phyloP scores from a whole-genome alignment of 2,113 vertebrate genomes.

The Equus przewalskii region DNA sequence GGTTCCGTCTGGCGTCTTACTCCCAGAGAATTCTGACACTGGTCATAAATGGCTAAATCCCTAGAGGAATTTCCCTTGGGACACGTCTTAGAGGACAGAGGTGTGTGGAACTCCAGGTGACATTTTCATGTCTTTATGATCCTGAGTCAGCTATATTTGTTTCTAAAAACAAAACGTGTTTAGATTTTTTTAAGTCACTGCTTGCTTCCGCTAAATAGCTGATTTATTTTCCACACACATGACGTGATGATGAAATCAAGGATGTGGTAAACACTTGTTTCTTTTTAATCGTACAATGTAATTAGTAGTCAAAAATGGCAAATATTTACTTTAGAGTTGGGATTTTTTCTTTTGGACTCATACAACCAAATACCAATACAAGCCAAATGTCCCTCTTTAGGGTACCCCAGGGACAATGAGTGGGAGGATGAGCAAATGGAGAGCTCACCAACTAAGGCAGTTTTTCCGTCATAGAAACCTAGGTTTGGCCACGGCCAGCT shows the following conservation, averaged over 20 bases:
- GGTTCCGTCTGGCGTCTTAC: neutral
- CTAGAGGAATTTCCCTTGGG: neutral
- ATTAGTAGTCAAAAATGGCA: slow-evolving; percentile 36
- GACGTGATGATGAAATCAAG: slow-evolving; percentile 55
- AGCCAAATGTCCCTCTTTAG: neutral
- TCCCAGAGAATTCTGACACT: neutral
- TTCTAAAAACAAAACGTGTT: slow-evolving; percentile 9
- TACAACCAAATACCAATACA: neutral
- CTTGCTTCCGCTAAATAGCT: neutral
- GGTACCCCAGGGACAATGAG: neutral
- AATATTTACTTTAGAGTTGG: slow-evolving; percentile 52
- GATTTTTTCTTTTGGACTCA: slow-evolving; percentile 39
- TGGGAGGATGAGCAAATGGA: neutral
- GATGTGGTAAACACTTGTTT: neutral
- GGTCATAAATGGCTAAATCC: neutral
- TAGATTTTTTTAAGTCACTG: neutral
- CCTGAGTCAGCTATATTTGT: neutral
- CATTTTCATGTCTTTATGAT: slow-evolving; percentile 24
- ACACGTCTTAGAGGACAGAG: neutral
- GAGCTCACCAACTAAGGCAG: neutral
- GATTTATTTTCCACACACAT: slow-evolving; percentile 39
- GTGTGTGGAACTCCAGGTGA: neutral
- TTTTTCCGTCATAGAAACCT: neutral
- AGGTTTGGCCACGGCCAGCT: neutral
- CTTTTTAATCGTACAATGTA: neutral